These are phyloP conservation scores for Pempheris klunzingeri DNA, from an alignment of 2,797 vertebrate species.

Conservation along the genomic window DNA sequence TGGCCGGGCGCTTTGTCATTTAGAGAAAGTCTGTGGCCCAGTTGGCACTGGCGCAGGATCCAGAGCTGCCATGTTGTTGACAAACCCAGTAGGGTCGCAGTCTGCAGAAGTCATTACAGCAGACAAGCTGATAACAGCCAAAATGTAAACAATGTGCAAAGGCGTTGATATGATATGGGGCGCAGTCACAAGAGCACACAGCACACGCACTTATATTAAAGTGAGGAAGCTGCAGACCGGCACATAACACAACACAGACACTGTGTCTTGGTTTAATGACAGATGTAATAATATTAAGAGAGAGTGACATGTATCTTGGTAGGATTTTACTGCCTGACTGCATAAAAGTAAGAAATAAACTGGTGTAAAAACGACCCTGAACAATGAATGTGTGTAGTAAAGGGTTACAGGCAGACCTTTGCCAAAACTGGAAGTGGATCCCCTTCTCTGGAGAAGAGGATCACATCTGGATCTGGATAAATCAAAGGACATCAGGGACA, in stretches of 20 bases:
- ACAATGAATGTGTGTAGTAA: background rate
- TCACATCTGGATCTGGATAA: background rate
- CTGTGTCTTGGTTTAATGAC: no score
- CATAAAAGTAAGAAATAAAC: background rate
- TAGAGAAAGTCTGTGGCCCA: constrained; percentile 2
- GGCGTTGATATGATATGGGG: background rate
- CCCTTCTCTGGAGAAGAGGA: background rate
- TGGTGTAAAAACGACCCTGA: background rate
- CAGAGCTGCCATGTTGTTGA: constrained; percentile 53
- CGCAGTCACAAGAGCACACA: background rate
- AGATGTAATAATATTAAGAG: no score
- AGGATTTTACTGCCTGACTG: background rate
- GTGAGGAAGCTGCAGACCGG: background rate
- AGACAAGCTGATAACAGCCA: constrained; percentile 22
- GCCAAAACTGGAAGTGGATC: background rate
- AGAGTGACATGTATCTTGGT: no score
- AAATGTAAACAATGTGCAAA: constrained; percentile 29
- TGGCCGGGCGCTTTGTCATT: background rate
- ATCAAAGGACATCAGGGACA: background rate
- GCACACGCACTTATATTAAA: no score
- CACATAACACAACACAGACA: no score
- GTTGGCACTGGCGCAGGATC: constrained; percentile 29
- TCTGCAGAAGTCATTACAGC: constrained; percentile 25
- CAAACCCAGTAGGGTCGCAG: constrained; percentile 16
- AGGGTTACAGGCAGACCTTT: background rate